Evolutionary conservation across 2,888 invertebrate species (phyloP), one percentile per base, ranked within the genome.

Genomic region (Lysandra coridon): DNA sequence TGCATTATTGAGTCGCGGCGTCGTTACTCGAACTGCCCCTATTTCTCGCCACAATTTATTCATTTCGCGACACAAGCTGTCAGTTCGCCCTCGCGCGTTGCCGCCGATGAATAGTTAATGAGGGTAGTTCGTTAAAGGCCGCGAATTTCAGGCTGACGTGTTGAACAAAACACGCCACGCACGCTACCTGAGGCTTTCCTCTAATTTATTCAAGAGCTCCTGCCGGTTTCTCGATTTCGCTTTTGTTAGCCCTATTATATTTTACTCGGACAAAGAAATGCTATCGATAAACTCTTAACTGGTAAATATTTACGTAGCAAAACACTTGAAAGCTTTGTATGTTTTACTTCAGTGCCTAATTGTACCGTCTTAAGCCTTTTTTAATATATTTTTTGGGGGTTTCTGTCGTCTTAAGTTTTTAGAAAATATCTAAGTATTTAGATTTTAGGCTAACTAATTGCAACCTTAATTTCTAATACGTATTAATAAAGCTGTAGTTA

Each of bases 11-110:
- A 93, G 88, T 86, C 86, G 86, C 85, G 81, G 81, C 85, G 90
- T 88, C 88, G 90, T 90, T 90, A 91, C 89, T 88, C 91, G 91
- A 91, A 91, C 92, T 93, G 92, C 92, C 94, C 92, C 88, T 91
- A 92, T 92, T 93, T 93, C 93, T 91, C 90, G 91, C 91, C 91
- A 89, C 90, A 90, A 91, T 93, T 93, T 94, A 94, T 94, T 91
- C 92, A 93, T 94, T 94, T 94, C 88, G 94, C 94, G 93, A 94
- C 91, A 92, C 92, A 92, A 91, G 89, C 90, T 88, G 92, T 88
- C 91, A 88, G 91, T 90, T 90, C 91, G 90, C 91, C 92, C 90
- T 88, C 87, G 89, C 91, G 88, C 89, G 89, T 89, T 88, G 90
- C 89, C 87, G 85, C 87, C 91, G 86, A 92, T 94, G 92, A 92